A percentile compares a stretch with the other conserved stretches of the same genome.
Evolutionary conservation across 64 coral and sea anemone species (phyloP).

Genomic region (Stichodactyla mertensii): DNA sequence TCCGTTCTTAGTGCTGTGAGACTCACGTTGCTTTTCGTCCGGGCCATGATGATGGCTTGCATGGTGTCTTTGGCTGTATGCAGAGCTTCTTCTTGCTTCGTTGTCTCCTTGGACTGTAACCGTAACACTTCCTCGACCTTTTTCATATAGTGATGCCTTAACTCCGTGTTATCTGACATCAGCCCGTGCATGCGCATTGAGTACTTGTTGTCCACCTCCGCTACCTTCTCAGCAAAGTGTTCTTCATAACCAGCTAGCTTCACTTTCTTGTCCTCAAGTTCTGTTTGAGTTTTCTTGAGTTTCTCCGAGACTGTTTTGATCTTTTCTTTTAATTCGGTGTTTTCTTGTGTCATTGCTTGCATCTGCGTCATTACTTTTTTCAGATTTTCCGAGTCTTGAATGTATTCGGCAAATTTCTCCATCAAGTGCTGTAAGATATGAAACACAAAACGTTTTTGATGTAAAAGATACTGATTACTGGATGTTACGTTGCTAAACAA

Average conservation of each 20-base stretch:
- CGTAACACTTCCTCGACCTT: constrained; percentile 78
- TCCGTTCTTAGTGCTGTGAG: constrained; percentile 34
- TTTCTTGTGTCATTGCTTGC: constrained; percentile 61
- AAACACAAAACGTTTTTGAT: background rate
- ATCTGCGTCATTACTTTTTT: constrained; percentile 71
- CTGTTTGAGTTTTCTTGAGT: constrained; percentile 54
- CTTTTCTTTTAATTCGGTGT: constrained; percentile 63
- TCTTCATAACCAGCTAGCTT: constrained; percentile 75
- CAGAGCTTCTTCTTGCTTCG: constrained; percentile 19
- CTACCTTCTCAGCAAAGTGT: constrained; percentile 85
- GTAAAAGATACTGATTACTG: too few relatives aligned
- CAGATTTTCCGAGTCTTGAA: constrained; percentile 79
- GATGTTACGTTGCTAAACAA: too few relatives aligned
- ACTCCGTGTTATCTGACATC: constrained; percentile 78
- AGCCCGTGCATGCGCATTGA: constrained; percentile 79
- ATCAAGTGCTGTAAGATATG: constrained; percentile 53
- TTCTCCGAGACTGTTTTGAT: constrained; percentile 59
- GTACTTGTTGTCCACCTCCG: constrained; percentile 89
- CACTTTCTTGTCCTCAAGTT: constrained; percentile 81
- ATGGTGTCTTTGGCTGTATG: constrained; percentile 57
- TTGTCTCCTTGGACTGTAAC: constrained; percentile 36
- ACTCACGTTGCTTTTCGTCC: constrained; percentile 51
- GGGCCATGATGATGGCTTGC: constrained; percentile 54
- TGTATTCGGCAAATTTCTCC: constrained; percentile 81
- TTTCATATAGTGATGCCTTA: constrained; percentile 81